Conservation (phyloP, 2,888 invertebrate species). For the Andrena fulva region DNA sequence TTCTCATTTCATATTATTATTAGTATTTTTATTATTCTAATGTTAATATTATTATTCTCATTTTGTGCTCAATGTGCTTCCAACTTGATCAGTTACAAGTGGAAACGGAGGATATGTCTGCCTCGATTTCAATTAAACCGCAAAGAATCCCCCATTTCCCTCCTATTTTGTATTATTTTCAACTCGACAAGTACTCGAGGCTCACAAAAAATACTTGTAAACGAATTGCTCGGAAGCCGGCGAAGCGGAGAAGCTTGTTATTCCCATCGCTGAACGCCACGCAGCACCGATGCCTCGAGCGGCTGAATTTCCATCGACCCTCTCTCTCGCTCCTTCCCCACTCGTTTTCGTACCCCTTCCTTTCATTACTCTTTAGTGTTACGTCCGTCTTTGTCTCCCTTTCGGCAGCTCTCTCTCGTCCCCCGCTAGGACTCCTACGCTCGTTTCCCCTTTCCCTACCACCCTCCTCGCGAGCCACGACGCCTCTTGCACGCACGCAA, state of each 20-base stretch:
- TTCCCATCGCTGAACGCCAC: constrained; percentile 48
- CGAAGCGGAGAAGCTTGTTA: constrained; percentile 19
- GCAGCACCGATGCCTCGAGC: constrained; percentile 55
- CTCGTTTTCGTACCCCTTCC: constrained; percentile 51
- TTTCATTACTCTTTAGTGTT: constrained; percentile 43
- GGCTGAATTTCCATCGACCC: constrained; percentile 58
- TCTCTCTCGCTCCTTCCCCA: constrained; percentile 44
- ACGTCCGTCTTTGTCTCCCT: constrained; percentile 19
- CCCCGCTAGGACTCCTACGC: constrained; percentile 56
- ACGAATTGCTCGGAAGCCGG: constrained; percentile 27
- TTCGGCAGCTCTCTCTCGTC: constrained; percentile 5
- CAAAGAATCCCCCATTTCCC: background rate
- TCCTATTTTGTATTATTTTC: background rate
- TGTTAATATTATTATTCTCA: no score
- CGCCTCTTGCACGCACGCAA: constrained; percentile 66
- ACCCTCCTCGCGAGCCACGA: constrained; percentile 33
- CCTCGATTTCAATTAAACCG: no score
- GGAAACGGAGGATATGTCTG: no score
- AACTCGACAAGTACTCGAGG: background rate
- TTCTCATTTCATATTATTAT: no score
- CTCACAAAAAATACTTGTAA: no score
- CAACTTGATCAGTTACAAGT: no score
- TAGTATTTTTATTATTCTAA: no score
- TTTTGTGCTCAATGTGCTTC: no score
- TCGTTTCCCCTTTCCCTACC: constrained; percentile 25